Base-by-base conservation (phyloP, 2,888 invertebrate species). In the Danaus chrysippus region DNA sequence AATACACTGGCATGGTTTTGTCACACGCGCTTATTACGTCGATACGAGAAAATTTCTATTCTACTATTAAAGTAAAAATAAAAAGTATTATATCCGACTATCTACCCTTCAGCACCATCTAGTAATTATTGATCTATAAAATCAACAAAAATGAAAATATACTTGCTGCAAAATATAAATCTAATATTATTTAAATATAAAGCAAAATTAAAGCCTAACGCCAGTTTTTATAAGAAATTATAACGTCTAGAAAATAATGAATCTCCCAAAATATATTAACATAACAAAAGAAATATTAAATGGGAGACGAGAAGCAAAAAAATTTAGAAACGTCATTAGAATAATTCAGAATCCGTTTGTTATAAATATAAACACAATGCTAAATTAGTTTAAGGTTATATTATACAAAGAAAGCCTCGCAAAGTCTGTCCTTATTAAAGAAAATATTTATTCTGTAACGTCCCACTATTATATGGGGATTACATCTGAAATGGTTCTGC, bases 371-470 rank as follows among this genome's bases (percentile, higher is more conserved):
- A 17, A 49, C 17, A 9, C 49, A 49, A 17, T 17, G 17, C 17
- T 10, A 49, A 49, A 49, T 49, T 49, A 49, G 17, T 49, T 49
- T 49, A 15, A 10, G n/a, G 19, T 49, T 49, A 60, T 60, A 60
- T 41, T 42, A 42, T 3, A 23, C 52, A 59, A 59, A 42, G 55
- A 53, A 59, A 59, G 42, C 41, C 59, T 63, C 63, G 34, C 42
- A 46, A 17, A 54, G 66, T 55, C 58, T 56, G 63, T 59, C 59
- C 64, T 66, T 66, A 66, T 66, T 62, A 66, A 66, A 66, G 54
- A 57, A 62, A 42, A 59, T 61, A 64, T 64, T 61, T 61, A 59
- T 64, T 56, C 42, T 54, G 59, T 17, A 49, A 49, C 49, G 57
- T 59, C 58, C 49, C 43, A 23, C 43, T 52, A 34, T 44, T 56